Percentiles rank a stretch among this genome's conserved stretches.
phyloP scores from a whole-genome alignment of 2,888 invertebrate species.

The Drosophila quinaria region DNA sequence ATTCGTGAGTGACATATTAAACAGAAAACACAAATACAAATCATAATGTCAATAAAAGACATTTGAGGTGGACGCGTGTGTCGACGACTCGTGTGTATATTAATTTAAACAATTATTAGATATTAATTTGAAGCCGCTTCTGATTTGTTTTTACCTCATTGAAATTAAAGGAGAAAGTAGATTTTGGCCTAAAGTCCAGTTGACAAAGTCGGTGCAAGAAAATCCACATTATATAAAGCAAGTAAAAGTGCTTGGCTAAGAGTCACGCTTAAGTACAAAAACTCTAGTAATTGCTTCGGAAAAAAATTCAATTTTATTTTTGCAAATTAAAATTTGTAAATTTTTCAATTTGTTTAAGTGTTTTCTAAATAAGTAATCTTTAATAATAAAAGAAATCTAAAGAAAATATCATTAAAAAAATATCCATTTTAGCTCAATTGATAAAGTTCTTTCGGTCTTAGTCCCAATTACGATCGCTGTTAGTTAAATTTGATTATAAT shows the following conservation, averaged over 20 bases:
- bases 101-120: conserved; percentile 71
- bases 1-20: conserved; percentile 77
- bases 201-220: background rate
- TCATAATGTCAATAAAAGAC: conserved; percentile 26
- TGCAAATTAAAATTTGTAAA: no score
- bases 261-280: background rate
- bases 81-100: conserved; percentile 47
- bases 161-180: conserved; percentile 66
- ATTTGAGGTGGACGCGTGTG: conserved; percentile 20
- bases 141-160: conserved; percentile 34
- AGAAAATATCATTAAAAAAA: no score
- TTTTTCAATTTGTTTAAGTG: no score
- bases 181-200: conserved; percentile 5
- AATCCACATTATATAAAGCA: conserved; percentile 28
- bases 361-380: no score
- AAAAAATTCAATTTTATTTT: background rate
- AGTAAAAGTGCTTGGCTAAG: background rate
- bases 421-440: no score
- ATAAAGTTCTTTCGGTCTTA: no score
- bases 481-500: no score
- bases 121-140: conserved; percentile 59
- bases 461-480: no score
- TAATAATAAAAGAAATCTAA: no score
- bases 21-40: conserved; percentile 3
- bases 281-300: background rate